Evolutionary conservation across 1,140 invertebrate genomes (phyloP).

Genomic region (Planococcus citri): DNA sequence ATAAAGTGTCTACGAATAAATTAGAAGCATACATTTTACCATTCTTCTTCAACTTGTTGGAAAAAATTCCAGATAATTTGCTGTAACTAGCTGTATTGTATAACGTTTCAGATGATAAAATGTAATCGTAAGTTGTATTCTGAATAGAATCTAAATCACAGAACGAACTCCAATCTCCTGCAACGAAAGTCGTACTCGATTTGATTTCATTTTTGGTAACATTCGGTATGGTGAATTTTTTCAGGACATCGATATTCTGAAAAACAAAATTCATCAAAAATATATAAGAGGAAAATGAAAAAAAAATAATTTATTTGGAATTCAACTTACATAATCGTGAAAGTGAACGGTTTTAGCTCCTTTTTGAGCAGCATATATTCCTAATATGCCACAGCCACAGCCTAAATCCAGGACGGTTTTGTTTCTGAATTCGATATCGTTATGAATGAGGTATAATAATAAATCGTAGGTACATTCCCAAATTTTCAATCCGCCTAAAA

Average conservation of each 20-base stretch:
- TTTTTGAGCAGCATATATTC: constrained; percentile 51
- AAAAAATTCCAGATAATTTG: constrained; percentile 58
- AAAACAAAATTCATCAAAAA: constrained; percentile 31
- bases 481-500: constrained; percentile 66
- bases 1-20: neutral
- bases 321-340: constrained; percentile 77
- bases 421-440: constrained; percentile 35
- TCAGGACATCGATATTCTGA: constrained; percentile 65
- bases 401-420: constrained; percentile 65
- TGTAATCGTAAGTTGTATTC: constrained; percentile 53
- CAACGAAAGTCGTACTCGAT: constrained; percentile 46
- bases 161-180: constrained; percentile 68
- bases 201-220: constrained; percentile 48
- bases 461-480: constrained; percentile 81
- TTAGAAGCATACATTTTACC: constrained; percentile 35
- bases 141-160: constrained; percentile 30
- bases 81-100: constrained; percentile 68
- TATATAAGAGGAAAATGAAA: neutral
- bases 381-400: constrained; percentile 71
- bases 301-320: constrained; percentile 5
- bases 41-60: constrained; percentile 45
- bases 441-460: constrained; percentile 44
- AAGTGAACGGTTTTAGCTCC: constrained; percentile 56
- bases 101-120: constrained; percentile 82
- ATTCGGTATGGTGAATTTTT: constrained; percentile 63